These are phyloP conservation scores for Monodelphis domestica DNA, from an alignment of 2,797 vertebrate genomes.

Conservation along the genomic window DNA sequence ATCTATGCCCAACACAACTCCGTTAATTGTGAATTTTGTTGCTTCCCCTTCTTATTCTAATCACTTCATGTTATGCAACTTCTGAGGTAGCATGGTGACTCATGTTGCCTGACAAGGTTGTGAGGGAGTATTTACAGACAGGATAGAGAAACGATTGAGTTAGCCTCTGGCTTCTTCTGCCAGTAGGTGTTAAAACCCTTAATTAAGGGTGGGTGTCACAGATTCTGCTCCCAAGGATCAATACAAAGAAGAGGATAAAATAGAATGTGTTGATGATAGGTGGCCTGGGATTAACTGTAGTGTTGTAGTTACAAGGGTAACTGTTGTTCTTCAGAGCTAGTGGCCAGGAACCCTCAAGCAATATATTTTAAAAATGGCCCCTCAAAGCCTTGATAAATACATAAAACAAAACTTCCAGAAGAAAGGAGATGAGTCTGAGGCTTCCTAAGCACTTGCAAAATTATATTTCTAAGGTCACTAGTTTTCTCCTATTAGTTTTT, in stretches of 20 bases:
- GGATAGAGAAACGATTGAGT: not conserved
- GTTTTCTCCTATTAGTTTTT: not conserved
- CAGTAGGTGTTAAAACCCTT: not conserved
- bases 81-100: not conserved
- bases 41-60: accelerated
- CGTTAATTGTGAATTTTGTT: accelerated
- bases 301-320: too few relatives aligned
- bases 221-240: too few relatives aligned
- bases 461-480: not conserved
- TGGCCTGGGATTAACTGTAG: too few relatives aligned
- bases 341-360: not conserved
- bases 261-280: too few relatives aligned
- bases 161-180: not conserved
- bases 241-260: too few relatives aligned
- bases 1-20: not conserved
- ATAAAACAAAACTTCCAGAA: not conserved
- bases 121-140: not conserved
- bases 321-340: too few relatives aligned
- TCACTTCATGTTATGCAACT: accelerated
- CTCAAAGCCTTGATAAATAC: not conserved
- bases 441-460: not conserved
- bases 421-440: not conserved
- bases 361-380: not conserved
- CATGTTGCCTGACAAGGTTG: not conserved
- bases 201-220: not conserved